Percentiles rank a stretch among this genome's conserved stretches.
These are phyloP conservation scores for Lytechinus variegatus DNA, from an alignment of 35 echinoderm and acorn worm species.

Conservation along the genomic window DNA sequence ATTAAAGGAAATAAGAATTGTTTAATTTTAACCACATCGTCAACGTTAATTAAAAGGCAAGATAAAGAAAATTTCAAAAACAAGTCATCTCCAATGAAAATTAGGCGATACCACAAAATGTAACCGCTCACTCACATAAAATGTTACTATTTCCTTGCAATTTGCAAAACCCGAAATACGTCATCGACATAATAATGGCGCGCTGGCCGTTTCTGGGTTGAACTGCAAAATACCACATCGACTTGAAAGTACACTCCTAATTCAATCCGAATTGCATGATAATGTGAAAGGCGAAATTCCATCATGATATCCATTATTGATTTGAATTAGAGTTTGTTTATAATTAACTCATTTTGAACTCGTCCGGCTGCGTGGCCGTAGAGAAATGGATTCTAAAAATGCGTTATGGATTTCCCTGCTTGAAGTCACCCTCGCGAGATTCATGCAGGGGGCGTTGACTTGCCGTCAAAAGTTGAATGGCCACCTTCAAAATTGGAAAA, in stretches of 20 bases:
- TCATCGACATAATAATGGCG: not conserved
- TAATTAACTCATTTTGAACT: not conserved
- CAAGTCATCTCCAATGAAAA: too few species aligned
- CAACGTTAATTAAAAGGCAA: too few species aligned
- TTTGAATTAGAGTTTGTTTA: not conserved
- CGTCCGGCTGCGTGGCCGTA: not conserved
- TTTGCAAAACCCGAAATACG: not conserved
- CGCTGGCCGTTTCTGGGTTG: not conserved
- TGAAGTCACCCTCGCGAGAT: not conserved
- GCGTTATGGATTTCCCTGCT: not conserved
- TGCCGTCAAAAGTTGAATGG: not conserved
- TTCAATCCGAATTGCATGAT: not conserved
- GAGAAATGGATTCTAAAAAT: not conserved
- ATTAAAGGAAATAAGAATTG: too few species aligned
- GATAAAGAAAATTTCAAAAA: too few species aligned
- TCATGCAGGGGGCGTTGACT: not conserved
- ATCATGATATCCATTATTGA: not conserved
- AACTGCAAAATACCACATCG: not conserved
- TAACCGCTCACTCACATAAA: not conserved
- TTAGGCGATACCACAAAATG: not conserved
- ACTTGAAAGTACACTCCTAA: not conserved
- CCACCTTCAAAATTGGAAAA: not conserved
- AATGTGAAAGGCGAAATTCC: not conserved
- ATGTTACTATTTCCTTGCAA: not conserved
- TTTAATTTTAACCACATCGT: too few species aligned